Conservation (phyloP, 1,140 invertebrate species). For the Saccostrea glomerata region DNA sequence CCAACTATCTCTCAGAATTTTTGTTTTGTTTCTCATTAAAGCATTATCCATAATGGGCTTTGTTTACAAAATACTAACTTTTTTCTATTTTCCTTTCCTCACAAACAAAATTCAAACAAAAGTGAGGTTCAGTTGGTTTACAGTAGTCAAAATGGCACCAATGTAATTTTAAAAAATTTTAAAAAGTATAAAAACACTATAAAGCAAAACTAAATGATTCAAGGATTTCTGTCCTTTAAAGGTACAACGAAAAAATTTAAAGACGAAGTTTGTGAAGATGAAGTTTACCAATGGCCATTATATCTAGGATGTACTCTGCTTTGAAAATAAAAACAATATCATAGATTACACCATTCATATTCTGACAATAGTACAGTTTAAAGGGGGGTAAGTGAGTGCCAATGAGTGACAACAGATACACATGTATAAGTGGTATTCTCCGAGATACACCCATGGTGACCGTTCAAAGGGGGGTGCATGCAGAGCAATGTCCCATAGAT, state of each 20-base stretch:
- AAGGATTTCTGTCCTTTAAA: conserved; percentile 12
- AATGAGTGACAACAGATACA: neutral
- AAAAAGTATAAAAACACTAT: conserved; percentile 8
- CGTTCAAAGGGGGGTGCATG: neutral
- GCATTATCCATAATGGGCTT: no score
- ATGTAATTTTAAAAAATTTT: neutral
- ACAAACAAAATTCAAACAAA: no score
- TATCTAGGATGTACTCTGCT: conserved; percentile 34
- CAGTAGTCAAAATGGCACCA: neutral
- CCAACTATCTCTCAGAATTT: no score
- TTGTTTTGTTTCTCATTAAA: no score
- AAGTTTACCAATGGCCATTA: conserved; percentile 42
- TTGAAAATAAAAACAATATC: neutral
- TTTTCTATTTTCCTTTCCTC: no score
- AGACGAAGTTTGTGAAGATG: neutral
- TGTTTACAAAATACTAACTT: no score
- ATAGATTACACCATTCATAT: neutral
- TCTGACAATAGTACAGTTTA: neutral
- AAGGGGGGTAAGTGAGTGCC: neutral
- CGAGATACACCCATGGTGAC: neutral
- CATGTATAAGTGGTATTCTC: neutral
- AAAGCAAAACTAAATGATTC: neutral
- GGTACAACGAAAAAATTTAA: neutral
- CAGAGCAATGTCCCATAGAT: conserved; percentile 6
- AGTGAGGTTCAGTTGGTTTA: no score